phyloP scores from a whole-genome alignment of 1,140 invertebrate genomes.

The Heliothis virescens region DNA sequence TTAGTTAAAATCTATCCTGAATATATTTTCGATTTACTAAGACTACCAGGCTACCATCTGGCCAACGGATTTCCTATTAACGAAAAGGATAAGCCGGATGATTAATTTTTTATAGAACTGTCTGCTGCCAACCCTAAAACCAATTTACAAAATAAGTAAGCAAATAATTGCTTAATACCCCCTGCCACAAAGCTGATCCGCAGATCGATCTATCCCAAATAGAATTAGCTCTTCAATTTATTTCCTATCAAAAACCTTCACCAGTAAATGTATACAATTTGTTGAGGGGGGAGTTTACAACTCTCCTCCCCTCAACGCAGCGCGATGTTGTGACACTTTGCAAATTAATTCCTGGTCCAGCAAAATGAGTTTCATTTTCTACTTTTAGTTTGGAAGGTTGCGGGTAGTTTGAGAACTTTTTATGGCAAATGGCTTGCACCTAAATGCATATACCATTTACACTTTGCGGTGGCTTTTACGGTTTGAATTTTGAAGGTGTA shows the following conservation, averaged over 20 bases:
- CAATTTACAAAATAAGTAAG: slow-evolving; percentile 31
- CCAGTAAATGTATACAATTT: slow-evolving; percentile 8
- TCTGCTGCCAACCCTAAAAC: slow-evolving; percentile 17
- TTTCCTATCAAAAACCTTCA: slow-evolving; percentile 29
- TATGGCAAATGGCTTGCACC: slow-evolving; percentile 5
- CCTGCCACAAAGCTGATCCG: slow-evolving; percentile 10
- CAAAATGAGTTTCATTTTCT: slow-evolving; percentile 34
- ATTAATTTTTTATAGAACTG: too few species aligned
- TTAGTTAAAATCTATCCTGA: too few species aligned
- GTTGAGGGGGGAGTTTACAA: slow-evolving; percentile 1
- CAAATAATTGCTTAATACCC: slow-evolving; percentile 18
- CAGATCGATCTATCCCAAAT: slow-evolving; percentile 26
- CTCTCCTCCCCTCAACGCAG: neutral
- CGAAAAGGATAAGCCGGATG: too few species aligned
- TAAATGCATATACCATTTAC: slow-evolving; percentile 15
- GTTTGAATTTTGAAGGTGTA: neutral
- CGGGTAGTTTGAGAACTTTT: slow-evolving; percentile 21
- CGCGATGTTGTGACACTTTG: slow-evolving; percentile 32
- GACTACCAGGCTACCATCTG: too few species aligned
- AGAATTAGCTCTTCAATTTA: slow-evolving; percentile 33
- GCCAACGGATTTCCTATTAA: too few species aligned
- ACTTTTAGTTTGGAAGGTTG: slow-evolving; percentile 25
- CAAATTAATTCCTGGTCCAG: slow-evolving; percentile 37
- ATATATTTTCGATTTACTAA: too few species aligned
- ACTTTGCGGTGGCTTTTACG: neutral